A percentile compares a stretch with the other conserved stretches of the same genome.
These are phyloP conservation scores for Sinopyrophorus schimmeli DNA, from an alignment of 2,888 invertebrate genomes.

Conservation along the genomic window DNA sequence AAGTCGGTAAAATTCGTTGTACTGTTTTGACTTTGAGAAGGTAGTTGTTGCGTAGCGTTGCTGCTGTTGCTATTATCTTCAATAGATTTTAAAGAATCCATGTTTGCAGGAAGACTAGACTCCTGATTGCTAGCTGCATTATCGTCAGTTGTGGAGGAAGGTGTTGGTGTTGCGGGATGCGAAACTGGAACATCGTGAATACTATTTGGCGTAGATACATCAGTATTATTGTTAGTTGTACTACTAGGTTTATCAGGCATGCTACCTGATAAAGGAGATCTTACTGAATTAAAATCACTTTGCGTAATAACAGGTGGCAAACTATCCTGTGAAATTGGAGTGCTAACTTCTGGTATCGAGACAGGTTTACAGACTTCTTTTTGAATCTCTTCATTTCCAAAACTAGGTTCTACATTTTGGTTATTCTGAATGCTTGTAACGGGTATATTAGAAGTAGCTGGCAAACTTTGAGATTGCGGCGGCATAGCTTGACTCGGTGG, in stretches of 20 bases:
- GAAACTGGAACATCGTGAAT: slow-evolving; percentile 46
- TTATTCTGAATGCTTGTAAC: slow-evolving; percentile 42
- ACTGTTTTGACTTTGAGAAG: slow-evolving; percentile 54
- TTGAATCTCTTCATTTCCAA: slow-evolving; percentile 48
- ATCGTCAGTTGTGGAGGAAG: slow-evolving; percentile 55
- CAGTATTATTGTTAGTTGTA: slow-evolving; percentile 51
- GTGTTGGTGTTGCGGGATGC: slow-evolving; percentile 53
- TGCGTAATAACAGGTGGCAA: slow-evolving; percentile 34
- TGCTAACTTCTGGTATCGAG: slow-evolving; percentile 40
- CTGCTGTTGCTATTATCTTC: slow-evolving; percentile 50
- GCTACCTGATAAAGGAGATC: slow-evolving; percentile 50
- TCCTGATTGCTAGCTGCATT: slow-evolving; percentile 49
- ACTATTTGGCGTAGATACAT: slow-evolving; percentile 40
- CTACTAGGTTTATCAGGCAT: slow-evolving; percentile 54
- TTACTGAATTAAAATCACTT: slow-evolving; percentile 32
- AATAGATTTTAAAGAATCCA: slow-evolving; percentile 45
- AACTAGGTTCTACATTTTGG: slow-evolving; percentile 44
- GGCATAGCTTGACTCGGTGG: slow-evolving; percentile 44
- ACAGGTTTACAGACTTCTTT: slow-evolving; percentile 45
- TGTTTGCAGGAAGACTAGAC: slow-evolving; percentile 51
- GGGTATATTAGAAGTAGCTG: slow-evolving; percentile 43
- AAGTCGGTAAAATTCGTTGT: slow-evolving; percentile 52
- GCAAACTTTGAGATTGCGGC: slow-evolving; percentile 47
- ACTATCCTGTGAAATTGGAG: slow-evolving; percentile 41
- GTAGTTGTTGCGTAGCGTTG: slow-evolving; percentile 52